A percentile compares a stretch with the other conserved stretches of the same genome.
Evolutionary conservation across 2,797 vertebrate species (phyloP).

Genomic region (Kryptopterus vitreolus): DNA sequence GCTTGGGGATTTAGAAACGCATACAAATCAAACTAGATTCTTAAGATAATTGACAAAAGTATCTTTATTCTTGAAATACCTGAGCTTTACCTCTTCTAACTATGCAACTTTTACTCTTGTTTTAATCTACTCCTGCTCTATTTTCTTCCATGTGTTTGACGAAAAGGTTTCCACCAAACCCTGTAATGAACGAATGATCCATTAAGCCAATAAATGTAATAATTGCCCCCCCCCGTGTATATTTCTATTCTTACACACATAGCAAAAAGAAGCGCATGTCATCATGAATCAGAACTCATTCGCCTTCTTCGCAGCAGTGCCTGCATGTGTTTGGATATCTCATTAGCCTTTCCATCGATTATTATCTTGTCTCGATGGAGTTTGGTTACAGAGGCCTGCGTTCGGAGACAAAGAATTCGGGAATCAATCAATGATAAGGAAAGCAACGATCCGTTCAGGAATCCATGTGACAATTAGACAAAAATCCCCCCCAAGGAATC

Average conservation of each 20-base stretch:
- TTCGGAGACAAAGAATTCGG: slow-evolving; percentile 43
- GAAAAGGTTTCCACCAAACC: not conserved
- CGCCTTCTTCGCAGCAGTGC: slow-evolving; percentile 47
- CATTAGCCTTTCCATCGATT: slow-evolving; percentile 70
- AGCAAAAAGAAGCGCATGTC: not conserved
- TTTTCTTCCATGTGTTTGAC: not conserved
- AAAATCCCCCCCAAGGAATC: slow-evolving; percentile 59
- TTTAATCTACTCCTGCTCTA: not conserved
- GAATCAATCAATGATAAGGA: slow-evolving; percentile 67
- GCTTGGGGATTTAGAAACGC: not conserved
- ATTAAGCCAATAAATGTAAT: not conserved
- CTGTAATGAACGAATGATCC: not conserved
- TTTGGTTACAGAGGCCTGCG: slow-evolving; percentile 51
- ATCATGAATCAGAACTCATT: not conserved
- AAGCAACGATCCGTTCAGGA: slow-evolving; percentile 66
- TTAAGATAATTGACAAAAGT: not conserved
- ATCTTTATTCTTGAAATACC: not conserved
- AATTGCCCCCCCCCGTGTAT: not conserved
- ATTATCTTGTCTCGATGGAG: slow-evolving; percentile 45
- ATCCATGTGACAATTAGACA: slow-evolving; percentile 66
- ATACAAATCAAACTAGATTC: not conserved
- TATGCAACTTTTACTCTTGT: too few relatives aligned
- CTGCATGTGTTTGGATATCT: slow-evolving; percentile 63
- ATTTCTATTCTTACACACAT: not conserved
- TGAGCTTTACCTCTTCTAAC: not conserved